Conservation (phyloP, 2,888 invertebrate genomes). For the Ferdinandea cuprea region DNA sequence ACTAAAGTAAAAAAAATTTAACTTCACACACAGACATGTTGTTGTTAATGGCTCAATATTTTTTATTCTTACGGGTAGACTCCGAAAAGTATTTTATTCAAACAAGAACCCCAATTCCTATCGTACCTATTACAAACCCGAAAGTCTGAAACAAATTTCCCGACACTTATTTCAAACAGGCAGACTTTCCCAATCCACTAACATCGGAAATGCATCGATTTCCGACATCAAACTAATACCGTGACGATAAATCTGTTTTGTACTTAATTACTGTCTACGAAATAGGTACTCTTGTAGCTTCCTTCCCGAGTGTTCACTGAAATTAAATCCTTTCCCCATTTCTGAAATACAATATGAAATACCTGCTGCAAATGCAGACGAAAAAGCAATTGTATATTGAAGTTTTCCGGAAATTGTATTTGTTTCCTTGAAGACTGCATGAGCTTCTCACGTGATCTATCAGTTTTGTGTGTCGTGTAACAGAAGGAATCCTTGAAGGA, state of each 20-base stretch:
- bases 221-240: constrained; percentile 31
- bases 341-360: constrained; percentile 17
- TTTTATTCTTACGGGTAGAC: no score
- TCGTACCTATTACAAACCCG: no score
- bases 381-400: constrained; percentile 71
- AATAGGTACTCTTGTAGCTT: constrained; percentile 42
- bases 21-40: no score
- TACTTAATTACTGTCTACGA: constrained; percentile 68
- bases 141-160: neutral
- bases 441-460: constrained; percentile 74
- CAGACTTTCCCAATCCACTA: neutral
- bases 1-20: no score
- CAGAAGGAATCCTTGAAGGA: constrained; percentile 26
- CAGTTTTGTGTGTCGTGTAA: constrained; percentile 56
- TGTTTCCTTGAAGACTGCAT: constrained; percentile 75
- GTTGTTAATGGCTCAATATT: no score
- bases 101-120: no score
- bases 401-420: constrained; percentile 77
- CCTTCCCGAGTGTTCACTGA: constrained; percentile 26
- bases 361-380: constrained; percentile 54
- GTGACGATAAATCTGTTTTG: constrained; percentile 65
- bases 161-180: neutral
- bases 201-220: constrained; percentile 54
- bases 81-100: no score
- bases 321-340: constrained; percentile 40